These are phyloP conservation scores for Petrocephalus schoutedeni DNA, from an alignment of 2,797 vertebrate species.

Conservation along the genomic window DNA sequence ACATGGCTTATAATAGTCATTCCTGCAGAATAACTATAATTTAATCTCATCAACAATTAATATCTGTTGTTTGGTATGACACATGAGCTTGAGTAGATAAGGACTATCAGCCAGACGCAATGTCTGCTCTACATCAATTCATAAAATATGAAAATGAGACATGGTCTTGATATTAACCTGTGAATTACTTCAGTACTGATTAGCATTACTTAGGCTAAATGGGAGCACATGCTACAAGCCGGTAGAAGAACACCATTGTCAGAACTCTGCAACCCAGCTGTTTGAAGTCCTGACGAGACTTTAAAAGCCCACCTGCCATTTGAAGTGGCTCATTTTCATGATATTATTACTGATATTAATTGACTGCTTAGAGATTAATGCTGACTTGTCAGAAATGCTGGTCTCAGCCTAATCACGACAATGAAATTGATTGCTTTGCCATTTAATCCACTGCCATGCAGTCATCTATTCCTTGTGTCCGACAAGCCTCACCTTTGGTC, in stretches of 20 bases:
- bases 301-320: constrained; percentile 19
- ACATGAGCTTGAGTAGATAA: neutral
- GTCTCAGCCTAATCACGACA: neutral
- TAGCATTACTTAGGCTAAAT: neutral
- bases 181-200: constrained; percentile 11
- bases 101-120: neutral
- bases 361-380: constrained; percentile 3
- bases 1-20: neutral
- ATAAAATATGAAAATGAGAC: neutral
- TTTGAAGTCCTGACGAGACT: neutral
- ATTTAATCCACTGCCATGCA: neutral
- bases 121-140: neutral
- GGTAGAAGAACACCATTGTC: neutral
- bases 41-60: constrained; percentile 21
- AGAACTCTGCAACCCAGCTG: neutral
- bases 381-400: constrained; percentile 16
- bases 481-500: neutral
- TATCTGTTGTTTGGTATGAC: constrained; percentile 2
- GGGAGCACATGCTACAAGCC: neutral
- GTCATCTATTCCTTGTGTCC: neutral
- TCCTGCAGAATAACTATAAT: constrained; percentile 11
- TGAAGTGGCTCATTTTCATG: constrained; percentile 20
- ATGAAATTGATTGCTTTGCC: constrained; percentile 2
- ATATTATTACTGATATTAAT: constrained; percentile 16
- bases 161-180: neutral